Evolutionary conservation across 2,888 invertebrate genomes (phyloP), one percentile per base, ranked within the genome.

Genomic region (Plebejus argus): DNA sequence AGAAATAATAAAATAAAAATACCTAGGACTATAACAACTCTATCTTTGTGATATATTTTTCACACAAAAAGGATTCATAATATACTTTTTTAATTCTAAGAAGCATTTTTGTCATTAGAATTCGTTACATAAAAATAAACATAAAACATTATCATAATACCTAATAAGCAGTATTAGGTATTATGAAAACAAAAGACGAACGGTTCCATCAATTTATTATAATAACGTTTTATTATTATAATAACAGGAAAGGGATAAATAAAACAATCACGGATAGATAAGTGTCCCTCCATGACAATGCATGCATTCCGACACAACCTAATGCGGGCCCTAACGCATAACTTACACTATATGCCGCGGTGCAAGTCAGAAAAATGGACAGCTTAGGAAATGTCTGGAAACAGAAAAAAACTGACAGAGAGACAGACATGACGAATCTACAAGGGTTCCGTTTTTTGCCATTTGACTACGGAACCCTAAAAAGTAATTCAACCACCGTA

Each of bases 211-310:
- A 66, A 66, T 66, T 66, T 66, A 66, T 33, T 66, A 61, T 61
- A 61, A 61, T 61, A 61, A 23, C 61, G 61, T 61, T 61, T 61
- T 72, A 53, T 39, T 33, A 33, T 70, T 35, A 56, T 18, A 53
- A 49, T 53, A 78, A 56, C 77, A 76, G 75, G 77, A 78, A 79
- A 79, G 80, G 79, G 78, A 79, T 80, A 78, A 77, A 76, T 79
- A 82, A 83, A 82, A 81, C 82, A 81, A 82, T 83, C 83, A 83
- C 82, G 84, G 78, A 49, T 79, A 80, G 80, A 82, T 83, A 83
- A 81, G 78, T 82, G 79, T 78, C 81, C 79, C 80, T 81, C 78
- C 82, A 81, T 76, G 79, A 80, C 82, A 82, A 81, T 81, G 79
- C 79, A 72, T 80, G 82, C 83, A 84, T 84, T 82, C 83, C 83